Percentiles rank a stretch among this genome's conserved stretches.
Evolutionary conservation across 2,797 vertebrate species (phyloP).

Genomic region (Momotus momota): DNA sequence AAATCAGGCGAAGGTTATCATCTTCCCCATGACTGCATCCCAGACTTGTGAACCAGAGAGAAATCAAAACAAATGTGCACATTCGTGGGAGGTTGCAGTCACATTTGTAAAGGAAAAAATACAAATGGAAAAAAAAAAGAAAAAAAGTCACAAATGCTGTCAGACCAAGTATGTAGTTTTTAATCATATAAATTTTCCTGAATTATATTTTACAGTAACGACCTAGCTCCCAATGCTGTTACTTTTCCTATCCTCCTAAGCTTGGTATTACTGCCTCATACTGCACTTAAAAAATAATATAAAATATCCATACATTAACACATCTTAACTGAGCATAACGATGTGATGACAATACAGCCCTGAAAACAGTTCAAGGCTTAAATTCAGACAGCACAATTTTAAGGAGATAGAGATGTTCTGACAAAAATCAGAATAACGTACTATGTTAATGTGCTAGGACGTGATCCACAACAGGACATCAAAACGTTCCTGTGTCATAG

Average conservation of each 20-base stretch:
- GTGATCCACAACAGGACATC: neutral
- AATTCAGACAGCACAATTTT: neutral
- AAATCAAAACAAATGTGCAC: neutral
- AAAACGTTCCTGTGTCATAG: neutral
- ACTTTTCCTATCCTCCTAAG: neutral
- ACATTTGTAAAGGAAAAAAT: neutral
- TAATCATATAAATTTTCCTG: neutral
- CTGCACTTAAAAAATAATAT: neutral
- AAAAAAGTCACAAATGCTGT: neutral
- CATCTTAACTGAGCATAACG: neutral
- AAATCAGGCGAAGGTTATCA: neutral
- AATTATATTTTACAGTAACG: neutral
- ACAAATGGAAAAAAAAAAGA: neutral
- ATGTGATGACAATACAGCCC: neutral
- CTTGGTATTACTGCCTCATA: neutral
- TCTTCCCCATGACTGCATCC: neutral
- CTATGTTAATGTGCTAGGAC: neutral
- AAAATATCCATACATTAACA: neutral
- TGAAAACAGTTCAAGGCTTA: neutral
- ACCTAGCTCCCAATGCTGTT: neutral
- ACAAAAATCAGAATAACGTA: neutral
- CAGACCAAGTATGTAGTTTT: neutral
- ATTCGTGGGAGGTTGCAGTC: accelerated
- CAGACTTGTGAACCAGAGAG: neutral
- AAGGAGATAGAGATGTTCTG: neutral